Percentiles rank a stretch among this genome's conserved stretches.
phyloP scores from a whole-genome alignment of 2,113 vertebrate species.

The Neogobius melanostomus region DNA sequence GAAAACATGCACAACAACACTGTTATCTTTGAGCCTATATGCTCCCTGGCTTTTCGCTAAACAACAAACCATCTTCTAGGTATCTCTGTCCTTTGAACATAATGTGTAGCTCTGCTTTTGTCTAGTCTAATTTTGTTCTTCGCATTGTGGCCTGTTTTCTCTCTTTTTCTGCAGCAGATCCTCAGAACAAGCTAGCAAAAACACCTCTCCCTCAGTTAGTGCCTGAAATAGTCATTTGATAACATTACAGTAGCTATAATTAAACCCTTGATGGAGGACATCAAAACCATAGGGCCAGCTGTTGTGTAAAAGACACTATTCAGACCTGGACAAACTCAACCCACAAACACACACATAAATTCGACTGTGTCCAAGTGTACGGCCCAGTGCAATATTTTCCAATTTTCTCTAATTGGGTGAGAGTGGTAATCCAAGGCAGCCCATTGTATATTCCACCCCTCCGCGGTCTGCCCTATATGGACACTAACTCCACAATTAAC shows the following conservation, averaged over 20 bases:
- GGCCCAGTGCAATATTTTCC: constrained; percentile 79
- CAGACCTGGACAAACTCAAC: constrained; percentile 38
- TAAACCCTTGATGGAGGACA: constrained; percentile 71
- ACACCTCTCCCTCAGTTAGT: constrained; percentile 14
- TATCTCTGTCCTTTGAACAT: constrained; percentile 21
- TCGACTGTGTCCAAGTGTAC: constrained; percentile 55
- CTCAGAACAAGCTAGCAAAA: constrained; percentile 4
- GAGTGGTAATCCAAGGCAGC: constrained; percentile 74
- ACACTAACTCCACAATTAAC: constrained; percentile 76
- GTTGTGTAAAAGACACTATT: constrained; percentile 66
- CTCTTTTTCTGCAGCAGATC: constrained; percentile 2
- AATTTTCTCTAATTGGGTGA: constrained; percentile 79
- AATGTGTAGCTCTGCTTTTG: constrained; percentile 13
- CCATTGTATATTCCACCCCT: constrained; percentile 70
- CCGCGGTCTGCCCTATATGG: constrained; percentile 61
- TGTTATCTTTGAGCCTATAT: constrained; percentile 8
- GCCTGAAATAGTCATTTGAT: constrained; percentile 69
- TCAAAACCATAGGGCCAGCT: constrained; percentile 67
- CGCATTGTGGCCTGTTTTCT: constrained; percentile 11
- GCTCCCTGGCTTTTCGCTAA: background rate
- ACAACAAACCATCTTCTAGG: constrained; percentile 16
- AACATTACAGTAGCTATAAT: constrained; percentile 71
- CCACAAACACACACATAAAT: constrained; percentile 48
- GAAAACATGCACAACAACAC: background rate
- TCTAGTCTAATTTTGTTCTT: constrained; percentile 31